phyloP scores from a whole-genome alignment of 2,113 vertebrate species.

The Hiodon alosoides region DNA sequence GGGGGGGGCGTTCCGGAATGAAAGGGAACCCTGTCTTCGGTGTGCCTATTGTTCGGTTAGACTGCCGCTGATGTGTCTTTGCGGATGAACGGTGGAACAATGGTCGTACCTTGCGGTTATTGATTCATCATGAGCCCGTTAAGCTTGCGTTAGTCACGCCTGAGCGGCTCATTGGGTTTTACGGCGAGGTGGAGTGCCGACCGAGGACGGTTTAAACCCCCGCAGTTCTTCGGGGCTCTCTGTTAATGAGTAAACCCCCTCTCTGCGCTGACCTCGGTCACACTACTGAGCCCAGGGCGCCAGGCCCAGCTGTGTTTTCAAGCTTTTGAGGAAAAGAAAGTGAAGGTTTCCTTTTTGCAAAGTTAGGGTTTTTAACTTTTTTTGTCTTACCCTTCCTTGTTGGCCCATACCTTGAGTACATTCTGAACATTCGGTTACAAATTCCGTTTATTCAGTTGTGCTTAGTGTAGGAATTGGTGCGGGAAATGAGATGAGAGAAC shows the following conservation, averaged over 20 bases:
- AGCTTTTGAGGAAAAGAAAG: neutral
- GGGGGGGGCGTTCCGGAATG: too few species aligned
- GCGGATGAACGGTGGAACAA: neutral
- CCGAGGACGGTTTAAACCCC: neutral
- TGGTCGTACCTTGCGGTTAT: neutral
- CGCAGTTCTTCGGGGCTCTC: neutral
- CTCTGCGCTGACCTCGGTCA: neutral
- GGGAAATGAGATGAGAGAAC: too few species aligned
- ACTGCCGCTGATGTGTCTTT: neutral
- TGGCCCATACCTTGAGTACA: too few species aligned
- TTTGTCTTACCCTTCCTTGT: too few species aligned
- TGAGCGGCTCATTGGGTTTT: neutral
- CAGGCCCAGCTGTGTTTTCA: neutral
- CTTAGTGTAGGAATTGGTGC: too few species aligned
- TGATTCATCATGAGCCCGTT: slow-evolving; percentile 20
- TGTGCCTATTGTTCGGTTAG: neutral
- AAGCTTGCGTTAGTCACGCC: slow-evolving; percentile 16
- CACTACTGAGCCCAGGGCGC: neutral
- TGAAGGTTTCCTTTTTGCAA: neutral
- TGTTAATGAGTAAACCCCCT: slow-evolving; percentile 9
- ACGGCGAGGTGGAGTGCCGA: neutral
- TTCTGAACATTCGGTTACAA: too few species aligned
- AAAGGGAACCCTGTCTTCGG: too few species aligned
- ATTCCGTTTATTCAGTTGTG: too few species aligned
- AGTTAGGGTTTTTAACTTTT: too few species aligned